Conservation (phyloP, 2,797 vertebrate genomes). For the Hoplostethus atlanticus region DNA sequence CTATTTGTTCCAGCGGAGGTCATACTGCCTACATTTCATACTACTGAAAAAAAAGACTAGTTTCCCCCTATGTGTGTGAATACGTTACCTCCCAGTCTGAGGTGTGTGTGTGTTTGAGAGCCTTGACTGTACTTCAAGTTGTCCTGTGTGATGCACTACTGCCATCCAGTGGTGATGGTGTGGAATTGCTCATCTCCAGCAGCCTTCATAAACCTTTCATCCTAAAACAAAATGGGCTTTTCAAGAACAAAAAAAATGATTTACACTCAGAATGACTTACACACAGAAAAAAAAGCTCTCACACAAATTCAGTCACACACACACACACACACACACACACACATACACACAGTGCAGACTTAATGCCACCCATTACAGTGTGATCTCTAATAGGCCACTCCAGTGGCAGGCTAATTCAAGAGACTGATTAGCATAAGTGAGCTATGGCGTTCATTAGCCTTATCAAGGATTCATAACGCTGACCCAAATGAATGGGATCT, state of each 20-base stretch:
- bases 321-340: constrained; percentile 4
- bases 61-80: constrained; percentile 42
- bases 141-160: constrained; percentile 46
- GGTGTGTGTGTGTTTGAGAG: constrained; percentile 17
- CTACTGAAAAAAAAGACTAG: constrained; percentile 35
- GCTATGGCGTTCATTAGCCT: constrained; percentile 70
- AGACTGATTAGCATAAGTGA: constrained; percentile 70
- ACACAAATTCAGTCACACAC: not conserved
- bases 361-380: constrained; percentile 56
- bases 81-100: constrained; percentile 50
- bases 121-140: not conserved
- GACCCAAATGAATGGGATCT: constrained; percentile 48
- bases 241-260: constrained; percentile 3
- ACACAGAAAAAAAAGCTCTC: not conserved
- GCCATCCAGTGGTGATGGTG: constrained; percentile 57
- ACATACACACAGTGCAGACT: constrained; percentile 18
- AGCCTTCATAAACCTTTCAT: not conserved
- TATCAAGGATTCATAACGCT: constrained; percentile 62
- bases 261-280: not conserved
- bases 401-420: constrained; percentile 59
- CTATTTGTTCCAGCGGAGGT: constrained; percentile 43
- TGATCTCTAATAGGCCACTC: constrained; percentile 60
- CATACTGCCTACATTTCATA: constrained; percentile 6
- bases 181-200: not conserved
- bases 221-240: not conserved